phyloP scores from a whole-genome alignment of 2,888 invertebrate species.

The Epinotia nisella region DNA sequence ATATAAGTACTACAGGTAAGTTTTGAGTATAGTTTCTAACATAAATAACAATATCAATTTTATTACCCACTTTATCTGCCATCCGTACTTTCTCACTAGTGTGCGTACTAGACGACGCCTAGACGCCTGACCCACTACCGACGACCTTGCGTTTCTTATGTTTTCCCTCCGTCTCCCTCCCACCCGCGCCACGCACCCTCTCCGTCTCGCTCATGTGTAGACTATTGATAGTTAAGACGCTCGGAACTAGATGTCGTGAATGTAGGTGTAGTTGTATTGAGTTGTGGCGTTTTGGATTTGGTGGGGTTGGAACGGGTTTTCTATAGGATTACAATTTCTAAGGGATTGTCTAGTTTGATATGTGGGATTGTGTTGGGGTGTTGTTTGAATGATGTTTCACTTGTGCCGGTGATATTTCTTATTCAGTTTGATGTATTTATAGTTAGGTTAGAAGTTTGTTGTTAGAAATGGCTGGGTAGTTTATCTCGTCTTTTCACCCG shows the following conservation, averaged over 20 bases:
- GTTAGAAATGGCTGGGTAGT: no score
- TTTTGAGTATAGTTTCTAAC: neutral
- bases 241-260: conserved; percentile 41
- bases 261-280: conserved; percentile 18
- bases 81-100: conserved; percentile 63
- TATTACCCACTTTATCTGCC: conserved; percentile 52
- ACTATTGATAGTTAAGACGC: conserved; percentile 76
- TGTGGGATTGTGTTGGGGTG: conserved; percentile 17
- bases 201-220: conserved; percentile 58
- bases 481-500: no score
- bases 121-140: conserved; percentile 83
- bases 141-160: conserved; percentile 83
- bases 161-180: conserved; percentile 71
- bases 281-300: conserved; percentile 31
- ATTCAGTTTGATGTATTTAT: neutral
- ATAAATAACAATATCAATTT: conserved; percentile 2
- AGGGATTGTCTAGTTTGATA: conserved; percentile 44
- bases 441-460: neutral
- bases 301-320: conserved; percentile 42
- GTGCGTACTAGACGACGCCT: conserved; percentile 81
- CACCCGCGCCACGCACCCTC: conserved; percentile 52
- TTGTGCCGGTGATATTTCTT: neutral
- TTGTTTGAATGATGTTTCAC: neutral
- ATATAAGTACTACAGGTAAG: neutral
- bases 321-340: conserved; percentile 40